These are phyloP conservation scores for Clupea harengus DNA, from an alignment of 2,113 vertebrate species.

Conservation along the genomic window DNA sequence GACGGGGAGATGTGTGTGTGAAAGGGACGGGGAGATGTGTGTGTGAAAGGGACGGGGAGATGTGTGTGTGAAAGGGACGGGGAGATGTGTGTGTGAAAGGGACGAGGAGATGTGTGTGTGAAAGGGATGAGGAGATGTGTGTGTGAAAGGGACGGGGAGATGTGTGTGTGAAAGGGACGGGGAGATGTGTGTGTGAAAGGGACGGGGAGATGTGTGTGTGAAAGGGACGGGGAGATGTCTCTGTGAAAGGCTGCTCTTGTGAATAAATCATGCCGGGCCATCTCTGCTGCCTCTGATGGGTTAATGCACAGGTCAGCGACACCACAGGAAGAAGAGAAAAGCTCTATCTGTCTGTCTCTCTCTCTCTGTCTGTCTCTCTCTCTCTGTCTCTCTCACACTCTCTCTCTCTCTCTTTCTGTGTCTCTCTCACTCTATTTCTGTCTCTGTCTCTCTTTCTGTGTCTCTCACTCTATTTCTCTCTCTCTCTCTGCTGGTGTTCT, in stretches of 20 bases:
- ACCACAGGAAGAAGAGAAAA: background rate
- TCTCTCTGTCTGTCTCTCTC: constrained; percentile 47
- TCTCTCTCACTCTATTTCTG: constrained; percentile 36
- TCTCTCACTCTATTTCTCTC: constrained; percentile 36
- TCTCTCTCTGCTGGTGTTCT: background rate
- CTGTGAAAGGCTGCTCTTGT: background rate
- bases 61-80: too few species aligned
- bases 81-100: too few species aligned
- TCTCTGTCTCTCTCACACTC: constrained; percentile 29
- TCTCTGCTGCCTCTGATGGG: background rate
- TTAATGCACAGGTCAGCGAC: constrained; percentile 26
- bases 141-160: constrained; percentile 15
- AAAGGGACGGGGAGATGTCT: background rate
- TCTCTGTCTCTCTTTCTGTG: constrained; percentile 14
- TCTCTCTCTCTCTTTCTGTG: constrained; percentile 47
- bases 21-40: too few species aligned
- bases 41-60: too few species aligned
- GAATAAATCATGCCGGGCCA: background rate
- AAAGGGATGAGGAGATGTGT: background rate
- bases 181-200: background rate
- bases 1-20: too few species aligned
- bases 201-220: too few species aligned
- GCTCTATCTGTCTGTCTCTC: constrained; percentile 50
- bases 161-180: background rate
- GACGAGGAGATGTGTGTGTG: too few species aligned